Percentiles rank a stretch among this genome's conserved stretches.
These are phyloP conservation scores for Nothoprocta pentlandii DNA, from an alignment of 2,113 vertebrate genomes.

Conservation along the genomic window DNA sequence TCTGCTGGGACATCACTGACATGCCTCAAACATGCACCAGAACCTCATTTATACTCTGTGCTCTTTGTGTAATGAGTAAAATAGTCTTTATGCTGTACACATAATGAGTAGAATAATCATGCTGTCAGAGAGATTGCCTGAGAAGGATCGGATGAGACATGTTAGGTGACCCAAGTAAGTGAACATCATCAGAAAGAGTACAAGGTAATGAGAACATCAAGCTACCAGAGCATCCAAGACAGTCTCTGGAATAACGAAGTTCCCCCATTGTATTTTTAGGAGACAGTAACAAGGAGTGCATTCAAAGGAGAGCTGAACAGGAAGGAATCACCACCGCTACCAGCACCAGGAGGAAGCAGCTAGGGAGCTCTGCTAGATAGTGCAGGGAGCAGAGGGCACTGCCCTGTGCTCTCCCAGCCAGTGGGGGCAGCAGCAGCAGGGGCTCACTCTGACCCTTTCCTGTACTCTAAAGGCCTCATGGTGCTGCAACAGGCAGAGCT, in stretches of 20 bases:
- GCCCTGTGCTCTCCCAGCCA: background rate
- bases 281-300: too few relatives aligned
- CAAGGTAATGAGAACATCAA: accelerated
- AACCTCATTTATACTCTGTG: accelerated
- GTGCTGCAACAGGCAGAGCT: background rate
- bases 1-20: accelerated
- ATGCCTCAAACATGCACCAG: accelerated
- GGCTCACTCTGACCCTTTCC: background rate
- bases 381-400: too few relatives aligned
- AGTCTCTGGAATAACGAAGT: accelerated
- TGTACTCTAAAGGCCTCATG: background rate
- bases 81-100: accelerated
- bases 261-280: background rate
- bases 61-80: accelerated
- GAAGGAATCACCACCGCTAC: background rate
- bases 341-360: background rate
- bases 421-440: background rate
- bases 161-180: accelerated
- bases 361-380: background rate
- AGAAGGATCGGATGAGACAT: background rate
- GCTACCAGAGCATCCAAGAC: accelerated
- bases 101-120: accelerated
- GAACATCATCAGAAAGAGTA: accelerated
- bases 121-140: accelerated
- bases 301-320: background rate